Conservation (phyloP, 2,888 invertebrate species). For the Lacanobia oleracea region DNA sequence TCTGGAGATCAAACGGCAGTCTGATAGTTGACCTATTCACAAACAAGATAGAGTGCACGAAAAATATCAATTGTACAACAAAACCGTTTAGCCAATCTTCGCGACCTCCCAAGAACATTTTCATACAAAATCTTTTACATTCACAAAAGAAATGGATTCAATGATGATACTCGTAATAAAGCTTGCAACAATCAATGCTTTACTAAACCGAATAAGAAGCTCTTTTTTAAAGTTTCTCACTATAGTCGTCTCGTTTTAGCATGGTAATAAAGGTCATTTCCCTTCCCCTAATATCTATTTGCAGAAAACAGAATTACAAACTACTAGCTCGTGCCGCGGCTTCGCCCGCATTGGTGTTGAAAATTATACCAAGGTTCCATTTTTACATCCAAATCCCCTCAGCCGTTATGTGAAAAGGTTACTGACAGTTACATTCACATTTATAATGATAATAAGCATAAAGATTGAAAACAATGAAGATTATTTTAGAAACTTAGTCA, state of each 20-base stretch:
- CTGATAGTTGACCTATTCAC: not conserved
- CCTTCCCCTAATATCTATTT: not conserved
- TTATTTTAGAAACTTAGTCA: too few relatives aligned
- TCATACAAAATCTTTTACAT: constrained; percentile 15
- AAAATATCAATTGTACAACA: not conserved
- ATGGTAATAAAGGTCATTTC: not conserved
- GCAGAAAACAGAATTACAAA: too few relatives aligned
- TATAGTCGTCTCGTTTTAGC: not conserved
- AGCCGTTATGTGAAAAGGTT: too few relatives aligned
- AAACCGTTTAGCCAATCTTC: constrained; percentile 10
- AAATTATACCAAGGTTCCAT: too few relatives aligned
- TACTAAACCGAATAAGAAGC: not conserved
- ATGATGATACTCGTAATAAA: constrained; percentile 31
- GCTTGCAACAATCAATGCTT: constrained; percentile 14
- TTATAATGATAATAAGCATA: too few relatives aligned
- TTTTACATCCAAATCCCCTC: too few relatives aligned
- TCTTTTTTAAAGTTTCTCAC: not conserved
- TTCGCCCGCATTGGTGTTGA: too few relatives aligned
- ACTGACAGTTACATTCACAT: too few relatives aligned
- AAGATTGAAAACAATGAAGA: too few relatives aligned
- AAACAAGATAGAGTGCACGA: not conserved
- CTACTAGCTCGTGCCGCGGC: too few relatives aligned
- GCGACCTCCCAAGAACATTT: constrained; percentile 16
- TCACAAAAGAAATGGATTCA: constrained; percentile 39
- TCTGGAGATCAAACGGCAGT: not conserved